phyloP scores from a whole-genome alignment of 2,113 vertebrate species.

The Hemiprocne comata region DNA sequence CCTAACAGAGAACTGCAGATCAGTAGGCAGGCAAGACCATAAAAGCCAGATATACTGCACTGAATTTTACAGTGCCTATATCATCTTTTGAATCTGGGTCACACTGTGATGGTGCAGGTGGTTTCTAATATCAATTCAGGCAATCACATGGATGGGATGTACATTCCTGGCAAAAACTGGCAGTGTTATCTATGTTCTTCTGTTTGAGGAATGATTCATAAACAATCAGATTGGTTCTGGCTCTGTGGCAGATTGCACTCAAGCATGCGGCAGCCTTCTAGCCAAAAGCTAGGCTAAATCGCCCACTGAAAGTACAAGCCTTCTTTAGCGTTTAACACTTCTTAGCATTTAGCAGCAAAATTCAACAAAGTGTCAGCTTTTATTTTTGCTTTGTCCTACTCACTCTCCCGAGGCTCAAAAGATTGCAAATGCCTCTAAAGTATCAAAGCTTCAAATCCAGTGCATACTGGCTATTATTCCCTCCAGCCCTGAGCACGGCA shows the following conservation, averaged over 20 bases:
- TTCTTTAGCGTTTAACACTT: constrained; percentile 27
- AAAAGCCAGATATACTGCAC: not conserved
- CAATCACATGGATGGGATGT: not conserved
- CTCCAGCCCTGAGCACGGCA: not conserved
- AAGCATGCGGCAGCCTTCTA: not conserved
- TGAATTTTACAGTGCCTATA: not conserved
- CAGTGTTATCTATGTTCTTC: not conserved
- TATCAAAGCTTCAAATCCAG: constrained; percentile 5
- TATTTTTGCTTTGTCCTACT: constrained; percentile 21
- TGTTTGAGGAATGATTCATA: constrained; percentile 41
- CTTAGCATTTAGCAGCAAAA: constrained; percentile 16
- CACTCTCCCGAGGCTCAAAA: not conserved
- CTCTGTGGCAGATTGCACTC: constrained; percentile 9
- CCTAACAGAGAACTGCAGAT: not conserved
- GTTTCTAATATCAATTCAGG: not conserved
- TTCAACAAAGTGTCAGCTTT: not conserved
- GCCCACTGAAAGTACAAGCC: not conserved
- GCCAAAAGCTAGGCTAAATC: constrained; percentile 1
- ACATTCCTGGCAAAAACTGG: not conserved
- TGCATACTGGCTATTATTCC: not conserved
- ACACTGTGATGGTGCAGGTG: not conserved
- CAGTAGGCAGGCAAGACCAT: not conserved
- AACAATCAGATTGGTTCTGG: constrained; percentile 31
- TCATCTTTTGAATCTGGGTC: not conserved
- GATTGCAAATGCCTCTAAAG: constrained; percentile 1